These are phyloP conservation scores for Leguminivora glycinivorella DNA, from an alignment of 1,140 invertebrate genomes.

Conservation along the genomic window DNA sequence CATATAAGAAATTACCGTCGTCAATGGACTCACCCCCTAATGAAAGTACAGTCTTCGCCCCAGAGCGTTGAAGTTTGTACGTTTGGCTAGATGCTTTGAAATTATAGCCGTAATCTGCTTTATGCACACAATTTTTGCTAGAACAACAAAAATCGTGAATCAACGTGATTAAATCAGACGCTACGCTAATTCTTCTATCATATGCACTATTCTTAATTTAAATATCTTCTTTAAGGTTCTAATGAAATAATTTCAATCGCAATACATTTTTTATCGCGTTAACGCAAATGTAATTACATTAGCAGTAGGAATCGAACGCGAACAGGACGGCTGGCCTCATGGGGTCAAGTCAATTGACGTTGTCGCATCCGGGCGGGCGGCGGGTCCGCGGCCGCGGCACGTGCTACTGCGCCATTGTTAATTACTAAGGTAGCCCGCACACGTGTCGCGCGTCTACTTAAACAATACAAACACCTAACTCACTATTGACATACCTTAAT, in stretches of 20 bases:
- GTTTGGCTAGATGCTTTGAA: too few relatives aligned
- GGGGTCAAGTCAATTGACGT: conserved; percentile 75
- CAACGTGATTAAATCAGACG: too few relatives aligned
- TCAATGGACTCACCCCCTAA: too few relatives aligned
- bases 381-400: conserved; percentile 48
- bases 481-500: not conserved
- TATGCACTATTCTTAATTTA: too few relatives aligned
- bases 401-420: conserved; percentile 51
- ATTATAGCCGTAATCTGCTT: too few relatives aligned
- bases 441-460: not conserved
- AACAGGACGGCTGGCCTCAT: conserved; percentile 40
- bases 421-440: conserved; percentile 12
- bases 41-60: too few relatives aligned
- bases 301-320: not conserved
- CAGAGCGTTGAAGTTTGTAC: too few relatives aligned
- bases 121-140: too few relatives aligned
- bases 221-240: too few relatives aligned
- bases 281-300: conserved; percentile 15
- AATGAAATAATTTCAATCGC: not conserved
- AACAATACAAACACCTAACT: not conserved
- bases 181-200: too few relatives aligned
- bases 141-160: too few relatives aligned
- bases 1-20: too few relatives aligned
- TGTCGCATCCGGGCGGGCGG: conserved; percentile 61
- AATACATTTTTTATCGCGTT: not conserved